phyloP scores from a whole-genome alignment of 2,113 vertebrate genomes.

The Azemiops feae region DNA sequence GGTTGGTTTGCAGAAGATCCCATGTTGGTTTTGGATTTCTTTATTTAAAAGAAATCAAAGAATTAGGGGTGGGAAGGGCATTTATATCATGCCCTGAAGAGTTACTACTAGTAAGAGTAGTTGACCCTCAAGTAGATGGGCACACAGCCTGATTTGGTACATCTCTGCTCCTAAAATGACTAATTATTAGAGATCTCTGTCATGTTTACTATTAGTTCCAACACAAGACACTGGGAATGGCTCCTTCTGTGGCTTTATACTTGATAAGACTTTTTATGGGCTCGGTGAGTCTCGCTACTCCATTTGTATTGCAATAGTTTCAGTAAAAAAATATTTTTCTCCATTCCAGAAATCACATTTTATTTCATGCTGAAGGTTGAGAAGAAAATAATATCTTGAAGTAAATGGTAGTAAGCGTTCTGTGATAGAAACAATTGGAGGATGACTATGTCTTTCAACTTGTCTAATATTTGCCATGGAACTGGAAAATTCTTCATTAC shows the following conservation, averaged over 20 bases:
- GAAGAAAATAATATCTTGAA: neutral
- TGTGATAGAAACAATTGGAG: neutral
- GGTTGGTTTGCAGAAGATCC: neutral
- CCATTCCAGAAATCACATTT: neutral
- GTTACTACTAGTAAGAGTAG: neutral
- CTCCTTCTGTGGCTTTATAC: neutral
- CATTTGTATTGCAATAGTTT: neutral
- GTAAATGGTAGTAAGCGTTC: neutral
- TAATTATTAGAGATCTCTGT: neutral
- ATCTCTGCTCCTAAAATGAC: neutral
- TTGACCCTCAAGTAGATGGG: neutral
- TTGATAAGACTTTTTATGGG: neutral
- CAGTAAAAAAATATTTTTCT: neutral
- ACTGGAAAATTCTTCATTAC: neutral
- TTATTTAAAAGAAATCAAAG: neutral
- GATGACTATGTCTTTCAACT: neutral
- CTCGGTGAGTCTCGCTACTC: neutral
- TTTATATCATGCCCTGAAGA: neutral
- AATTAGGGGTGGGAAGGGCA: neutral
- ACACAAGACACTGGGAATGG: too few species aligned
- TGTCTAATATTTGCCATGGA: neutral
- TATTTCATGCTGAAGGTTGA: neutral
- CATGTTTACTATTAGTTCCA: neutral
- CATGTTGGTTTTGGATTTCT: neutral
- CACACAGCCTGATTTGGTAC: neutral